Evolutionary conservation across 2,797 vertebrate genomes (phyloP).

Genomic region (Vespertilio murinus): DNA sequence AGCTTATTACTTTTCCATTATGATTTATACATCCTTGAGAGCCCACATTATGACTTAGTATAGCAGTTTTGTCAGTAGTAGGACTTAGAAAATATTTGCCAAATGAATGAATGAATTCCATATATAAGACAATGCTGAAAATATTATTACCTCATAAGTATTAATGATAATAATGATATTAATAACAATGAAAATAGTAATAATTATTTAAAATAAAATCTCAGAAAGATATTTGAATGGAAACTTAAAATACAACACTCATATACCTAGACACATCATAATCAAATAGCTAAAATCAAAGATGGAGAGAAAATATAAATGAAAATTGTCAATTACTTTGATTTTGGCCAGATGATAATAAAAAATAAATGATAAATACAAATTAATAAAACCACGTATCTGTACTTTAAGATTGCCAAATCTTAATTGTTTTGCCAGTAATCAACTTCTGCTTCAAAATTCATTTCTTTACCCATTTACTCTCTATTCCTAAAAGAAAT

Average conservation of each 20-base stretch:
- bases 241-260: neutral
- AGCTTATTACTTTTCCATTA: neutral
- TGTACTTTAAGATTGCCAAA: neutral
- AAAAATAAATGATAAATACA: neutral
- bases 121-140: neutral
- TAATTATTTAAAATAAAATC: neutral
- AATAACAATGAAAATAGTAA: neutral
- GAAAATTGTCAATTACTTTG: neutral
- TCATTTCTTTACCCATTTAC: neutral
- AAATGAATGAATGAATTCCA: neutral
- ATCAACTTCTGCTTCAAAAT: neutral
- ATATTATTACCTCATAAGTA: neutral
- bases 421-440: neutral
- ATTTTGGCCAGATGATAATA: neutral
- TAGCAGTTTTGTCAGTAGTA: neutral
- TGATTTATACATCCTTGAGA: neutral
- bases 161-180: neutral
- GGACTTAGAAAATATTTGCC: neutral
- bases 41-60: neutral
- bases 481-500: neutral
- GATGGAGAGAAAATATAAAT: neutral
- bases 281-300: neutral
- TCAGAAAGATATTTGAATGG: neutral
- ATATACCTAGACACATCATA: neutral
- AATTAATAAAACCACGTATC: neutral